These are phyloP conservation scores for Linhomoeus sp. DNA, from an alignment of 2,888 invertebrate species.

Conservation along the genomic window DNA sequence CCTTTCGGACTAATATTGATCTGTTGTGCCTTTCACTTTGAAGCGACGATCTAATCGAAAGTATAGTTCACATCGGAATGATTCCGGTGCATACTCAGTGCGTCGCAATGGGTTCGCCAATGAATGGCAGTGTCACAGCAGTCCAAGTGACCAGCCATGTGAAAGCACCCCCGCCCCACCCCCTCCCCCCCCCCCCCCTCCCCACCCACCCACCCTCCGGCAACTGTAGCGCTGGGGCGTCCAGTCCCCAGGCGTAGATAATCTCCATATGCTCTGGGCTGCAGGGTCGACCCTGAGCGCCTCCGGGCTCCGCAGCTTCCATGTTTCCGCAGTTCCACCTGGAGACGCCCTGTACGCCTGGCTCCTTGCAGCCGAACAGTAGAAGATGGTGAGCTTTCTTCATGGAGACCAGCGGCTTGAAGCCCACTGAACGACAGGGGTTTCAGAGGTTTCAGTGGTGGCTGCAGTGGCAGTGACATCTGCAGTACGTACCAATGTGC, in stretches of 20 bases:
- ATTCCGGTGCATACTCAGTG: no score
- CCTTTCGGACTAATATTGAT: no score
- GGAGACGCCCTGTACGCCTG: conserved; percentile 42
- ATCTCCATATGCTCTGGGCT: conserved; percentile 38
- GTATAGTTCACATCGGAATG: no score
- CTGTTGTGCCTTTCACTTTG: no score
- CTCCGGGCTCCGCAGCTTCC: conserved; percentile 35
- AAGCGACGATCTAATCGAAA: no score
- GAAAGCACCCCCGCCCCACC: no score
- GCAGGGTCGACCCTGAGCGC: conserved; percentile 51
- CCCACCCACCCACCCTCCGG: conserved; percentile 41
- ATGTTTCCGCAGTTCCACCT: conserved; percentile 78
- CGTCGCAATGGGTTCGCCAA: no score
- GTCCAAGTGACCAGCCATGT: no score
- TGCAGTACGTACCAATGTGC: conserved; percentile 50
- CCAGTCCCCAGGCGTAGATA: conserved; percentile 81
- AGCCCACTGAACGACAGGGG: conserved; percentile 52
- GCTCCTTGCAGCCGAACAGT: conserved; percentile 64
- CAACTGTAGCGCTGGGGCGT: conserved; percentile 57
- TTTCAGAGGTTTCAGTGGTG: no score
- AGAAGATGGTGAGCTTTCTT: conserved; percentile 79
- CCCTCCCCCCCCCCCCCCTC: no score
- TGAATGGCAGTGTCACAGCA: no score
- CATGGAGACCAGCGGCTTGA: conserved; percentile 74
- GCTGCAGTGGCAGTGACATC: no score